phyloP scores from a whole-genome alignment of 2,888 invertebrate genomes.

The Cyclophora punctaria region DNA sequence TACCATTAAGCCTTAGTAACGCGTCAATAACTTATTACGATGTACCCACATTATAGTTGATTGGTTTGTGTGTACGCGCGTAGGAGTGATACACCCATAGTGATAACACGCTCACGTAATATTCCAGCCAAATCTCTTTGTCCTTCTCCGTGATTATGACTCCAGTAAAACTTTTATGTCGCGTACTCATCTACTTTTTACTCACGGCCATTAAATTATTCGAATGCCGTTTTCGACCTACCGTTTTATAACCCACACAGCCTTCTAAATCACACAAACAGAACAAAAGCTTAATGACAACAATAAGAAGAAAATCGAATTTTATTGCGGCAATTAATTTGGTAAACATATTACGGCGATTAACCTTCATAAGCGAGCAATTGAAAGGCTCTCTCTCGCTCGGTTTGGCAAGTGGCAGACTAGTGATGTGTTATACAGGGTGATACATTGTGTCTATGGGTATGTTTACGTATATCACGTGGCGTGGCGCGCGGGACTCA shows the following conservation, averaged over 20 bases:
- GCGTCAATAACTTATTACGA: slow-evolving; percentile 18
- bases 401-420: slow-evolving; percentile 10
- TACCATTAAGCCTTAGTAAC: slow-evolving; percentile 6
- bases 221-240: no score
- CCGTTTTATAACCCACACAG: no score
- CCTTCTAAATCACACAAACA: no score
- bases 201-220: no score
- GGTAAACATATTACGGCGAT: not conserved
- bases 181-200: no score
- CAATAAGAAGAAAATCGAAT: slow-evolving; percentile 1
- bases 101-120: slow-evolving; percentile 15
- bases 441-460: slow-evolving; percentile 18
- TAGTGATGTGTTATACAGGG: no score
- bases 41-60: not conserved
- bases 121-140: no score
- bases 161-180: no score
- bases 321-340: not conserved
- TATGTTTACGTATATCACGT: slow-evolving; percentile 70
- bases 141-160: no score
- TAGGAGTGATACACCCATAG: slow-evolving; percentile 12
- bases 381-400: slow-evolving; percentile 14
- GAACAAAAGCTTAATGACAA: no score
- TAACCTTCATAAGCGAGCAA: slow-evolving; percentile 10
- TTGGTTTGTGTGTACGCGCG: slow-evolving; percentile 10
- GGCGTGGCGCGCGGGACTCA: slow-evolving; percentile 73